A percentile compares a stretch with the other conserved stretches of the same genome.
These are phyloP conservation scores for Gallinago stenura DNA, from an alignment of 2,797 vertebrate species.

Conservation along the genomic window DNA sequence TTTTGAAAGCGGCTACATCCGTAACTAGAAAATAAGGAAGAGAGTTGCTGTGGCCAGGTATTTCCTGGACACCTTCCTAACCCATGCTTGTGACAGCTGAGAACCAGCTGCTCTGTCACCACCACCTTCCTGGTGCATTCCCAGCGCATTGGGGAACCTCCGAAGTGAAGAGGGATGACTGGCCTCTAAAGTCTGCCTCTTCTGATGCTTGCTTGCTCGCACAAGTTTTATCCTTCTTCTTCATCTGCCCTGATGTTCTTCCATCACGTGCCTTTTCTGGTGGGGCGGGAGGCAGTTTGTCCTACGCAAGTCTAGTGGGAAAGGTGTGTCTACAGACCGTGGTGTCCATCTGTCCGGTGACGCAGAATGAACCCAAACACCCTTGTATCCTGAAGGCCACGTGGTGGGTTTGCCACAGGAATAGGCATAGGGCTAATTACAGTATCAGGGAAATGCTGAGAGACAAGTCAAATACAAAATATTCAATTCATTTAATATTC, in stretches of 20 bases:
- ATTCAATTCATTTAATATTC: constrained; percentile 82
- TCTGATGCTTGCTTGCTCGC: neutral
- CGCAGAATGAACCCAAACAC: neutral
- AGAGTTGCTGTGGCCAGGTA: neutral
- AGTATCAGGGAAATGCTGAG: constrained; percentile 72
- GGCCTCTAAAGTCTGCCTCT: neutral
- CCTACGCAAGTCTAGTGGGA: accelerated
- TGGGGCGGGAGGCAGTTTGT: neutral
- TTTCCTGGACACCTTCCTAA: neutral
- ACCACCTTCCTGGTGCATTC: neutral
- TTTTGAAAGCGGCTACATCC: neutral
- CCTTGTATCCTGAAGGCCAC: neutral
- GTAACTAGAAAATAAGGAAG: neutral
- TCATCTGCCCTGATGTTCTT: neutral
- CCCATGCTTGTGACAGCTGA: neutral
- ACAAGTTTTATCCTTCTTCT: neutral
- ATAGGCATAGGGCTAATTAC: constrained; percentile 69
- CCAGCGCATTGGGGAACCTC: neutral
- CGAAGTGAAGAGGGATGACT: neutral
- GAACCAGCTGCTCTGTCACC: neutral
- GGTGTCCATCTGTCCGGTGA: neutral
- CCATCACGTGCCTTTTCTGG: neutral
- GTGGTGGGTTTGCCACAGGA: neutral
- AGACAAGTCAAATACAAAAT: constrained; percentile 76
- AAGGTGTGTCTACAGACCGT: neutral